Conservation (phyloP, 2,113 vertebrate species). For the Boulengeromyrus knoepffleri region DNA sequence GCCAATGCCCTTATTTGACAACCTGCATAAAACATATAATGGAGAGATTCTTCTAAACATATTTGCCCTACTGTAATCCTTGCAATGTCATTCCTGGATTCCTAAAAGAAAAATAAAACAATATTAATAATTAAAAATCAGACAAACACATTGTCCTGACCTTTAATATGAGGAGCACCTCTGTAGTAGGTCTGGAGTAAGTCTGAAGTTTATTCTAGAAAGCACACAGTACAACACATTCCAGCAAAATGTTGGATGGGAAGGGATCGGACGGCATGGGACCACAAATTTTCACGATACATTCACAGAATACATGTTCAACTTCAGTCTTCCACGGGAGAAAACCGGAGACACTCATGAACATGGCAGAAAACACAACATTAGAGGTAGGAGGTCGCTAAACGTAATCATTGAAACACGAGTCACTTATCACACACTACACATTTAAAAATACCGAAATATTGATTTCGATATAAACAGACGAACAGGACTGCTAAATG, state of each 20-base stretch:
- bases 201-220: neutral
- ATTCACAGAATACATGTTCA: neutral
- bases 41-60: conserved; percentile 47
- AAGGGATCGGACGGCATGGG: neutral
- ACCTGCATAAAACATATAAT: conserved; percentile 43
- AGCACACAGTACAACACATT: neutral
- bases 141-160: neutral
- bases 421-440: neutral
- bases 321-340: neutral
- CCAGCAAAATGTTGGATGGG: neutral
- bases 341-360: neutral
- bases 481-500: neutral
- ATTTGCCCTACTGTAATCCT: conserved; percentile 37
- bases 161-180: neutral
- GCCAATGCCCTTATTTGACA: conserved; percentile 46
- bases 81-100: conserved; percentile 36
- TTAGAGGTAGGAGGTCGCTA: neutral
- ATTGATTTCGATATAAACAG: neutral
- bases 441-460: neutral
- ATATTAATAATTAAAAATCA: neutral
- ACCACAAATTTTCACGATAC: neutral
- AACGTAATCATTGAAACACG: neutral
- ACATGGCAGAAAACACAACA: neutral
- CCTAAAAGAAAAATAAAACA: neutral
- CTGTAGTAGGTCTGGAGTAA: neutral